A percentile compares a stretch with the other conserved stretches of the same genome.
These are phyloP conservation scores for Gouania willdenowi DNA, from an alignment of 2,797 vertebrate genomes.

Conservation along the genomic window DNA sequence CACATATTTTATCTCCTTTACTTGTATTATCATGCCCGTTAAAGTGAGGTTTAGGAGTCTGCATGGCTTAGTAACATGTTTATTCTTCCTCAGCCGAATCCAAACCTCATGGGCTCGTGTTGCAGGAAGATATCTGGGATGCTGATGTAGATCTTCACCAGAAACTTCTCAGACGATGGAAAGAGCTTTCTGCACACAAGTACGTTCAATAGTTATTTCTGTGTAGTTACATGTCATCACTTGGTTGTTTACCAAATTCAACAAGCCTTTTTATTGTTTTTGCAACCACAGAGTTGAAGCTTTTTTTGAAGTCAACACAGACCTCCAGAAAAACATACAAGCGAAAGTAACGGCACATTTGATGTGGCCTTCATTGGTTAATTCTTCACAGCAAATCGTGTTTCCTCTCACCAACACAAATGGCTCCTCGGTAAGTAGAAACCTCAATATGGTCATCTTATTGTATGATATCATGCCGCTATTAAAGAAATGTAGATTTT, in stretches of 20 bases:
- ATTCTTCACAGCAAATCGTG: slow-evolving; percentile 79
- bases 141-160: slow-evolving; percentile 91
- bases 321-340: slow-evolving; percentile 91
- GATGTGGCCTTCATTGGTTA: slow-evolving; percentile 90
- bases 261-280: not conserved
- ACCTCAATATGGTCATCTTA: too few relatives aligned
- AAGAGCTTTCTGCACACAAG: slow-evolving; percentile 80
- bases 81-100: slow-evolving; percentile 76
- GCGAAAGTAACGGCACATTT: slow-evolving; percentile 88
- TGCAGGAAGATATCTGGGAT: slow-evolving; percentile 94
- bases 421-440: slow-evolving; percentile 89
- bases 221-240: slow-evolving; percentile 1
- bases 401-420: slow-evolving; percentile 96
- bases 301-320: slow-evolving; percentile 94
- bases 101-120: slow-evolving; percentile 79
- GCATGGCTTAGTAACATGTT: not conserved
- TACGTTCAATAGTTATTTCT: slow-evolving; percentile 48
- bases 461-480: too few relatives aligned
- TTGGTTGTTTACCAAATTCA: not conserved
- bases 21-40: not conserved
- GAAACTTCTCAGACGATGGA: slow-evolving; percentile 88
- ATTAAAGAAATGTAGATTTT: too few relatives aligned
- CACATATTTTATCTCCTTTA: not conserved
- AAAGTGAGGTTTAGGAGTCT: not conserved
- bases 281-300: slow-evolving; percentile 76